phyloP scores from a whole-genome alignment of 2,797 vertebrate genomes.

The Argyrosomus regius region DNA sequence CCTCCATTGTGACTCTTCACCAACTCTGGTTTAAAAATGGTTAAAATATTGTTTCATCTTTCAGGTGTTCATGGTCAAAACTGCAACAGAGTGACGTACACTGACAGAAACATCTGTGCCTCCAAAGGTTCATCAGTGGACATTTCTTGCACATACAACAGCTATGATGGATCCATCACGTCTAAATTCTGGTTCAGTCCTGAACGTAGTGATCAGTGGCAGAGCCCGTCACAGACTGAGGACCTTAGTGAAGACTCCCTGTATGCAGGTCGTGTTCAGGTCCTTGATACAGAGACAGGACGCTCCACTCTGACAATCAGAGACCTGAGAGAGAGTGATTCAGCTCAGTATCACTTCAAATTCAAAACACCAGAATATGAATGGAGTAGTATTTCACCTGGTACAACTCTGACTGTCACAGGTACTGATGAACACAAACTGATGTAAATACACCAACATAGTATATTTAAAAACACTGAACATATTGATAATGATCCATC shows the following conservation, averaged over 20 bases:
- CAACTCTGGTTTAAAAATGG: too few relatives aligned
- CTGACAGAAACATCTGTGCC: too few relatives aligned
- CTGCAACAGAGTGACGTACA: too few relatives aligned
- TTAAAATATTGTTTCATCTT: not conserved
- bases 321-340: slow-evolving; percentile 21
- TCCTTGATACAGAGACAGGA: not conserved
- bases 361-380: not conserved
- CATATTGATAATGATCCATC: not conserved
- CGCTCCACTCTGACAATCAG: slow-evolving; percentile 7
- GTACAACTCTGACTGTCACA: not conserved
- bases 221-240: too few relatives aligned
- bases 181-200: not conserved
- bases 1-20: too few relatives aligned
- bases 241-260: too few relatives aligned
- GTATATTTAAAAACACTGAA: not conserved
- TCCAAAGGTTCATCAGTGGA: too few relatives aligned
- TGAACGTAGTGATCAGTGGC: not conserved
- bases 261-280: slow-evolving; percentile 23
- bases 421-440: not conserved
- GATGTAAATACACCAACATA: not conserved
- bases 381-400: not conserved
- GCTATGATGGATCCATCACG: not conserved
- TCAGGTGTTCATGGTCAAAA: not conserved
- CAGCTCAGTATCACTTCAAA: not conserved
- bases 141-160: too few relatives aligned